Percentiles rank a stretch among this genome's conserved stretches.
These are phyloP conservation scores for Catagonus wagneri DNA, from an alignment of 2,113 vertebrate genomes.

Conservation along the genomic window DNA sequence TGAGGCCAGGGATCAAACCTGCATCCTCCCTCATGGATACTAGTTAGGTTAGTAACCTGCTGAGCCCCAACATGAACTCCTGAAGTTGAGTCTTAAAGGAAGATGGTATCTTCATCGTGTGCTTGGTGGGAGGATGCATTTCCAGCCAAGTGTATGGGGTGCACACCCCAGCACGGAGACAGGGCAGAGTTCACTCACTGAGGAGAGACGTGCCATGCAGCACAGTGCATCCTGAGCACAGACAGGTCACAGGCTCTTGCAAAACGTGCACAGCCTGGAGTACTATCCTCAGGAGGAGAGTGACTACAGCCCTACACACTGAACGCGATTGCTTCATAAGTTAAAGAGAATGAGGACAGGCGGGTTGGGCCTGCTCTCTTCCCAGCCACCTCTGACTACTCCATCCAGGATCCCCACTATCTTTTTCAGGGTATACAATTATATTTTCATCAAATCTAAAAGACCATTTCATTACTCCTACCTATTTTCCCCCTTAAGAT, in stretches of 20 bases:
- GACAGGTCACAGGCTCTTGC: fast-evolving
- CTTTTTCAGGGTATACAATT: neutral
- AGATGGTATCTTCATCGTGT: neutral
- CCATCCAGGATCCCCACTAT: neutral
- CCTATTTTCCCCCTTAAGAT: neutral
- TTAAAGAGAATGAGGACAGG: neutral
- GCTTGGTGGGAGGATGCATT: neutral
- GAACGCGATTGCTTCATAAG: neutral
- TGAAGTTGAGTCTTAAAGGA: neutral
- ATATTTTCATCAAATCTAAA: neutral
- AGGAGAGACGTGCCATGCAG: fast-evolving
- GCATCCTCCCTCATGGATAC: too few species aligned
- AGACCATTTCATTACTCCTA: neutral
- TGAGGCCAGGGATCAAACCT: too few species aligned
- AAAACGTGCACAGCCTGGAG: neutral
- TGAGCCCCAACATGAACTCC: too few species aligned
- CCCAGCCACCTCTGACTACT: neutral
- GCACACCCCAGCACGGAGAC: fast-evolving
- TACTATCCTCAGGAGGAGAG: neutral
- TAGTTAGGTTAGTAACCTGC: too few species aligned
- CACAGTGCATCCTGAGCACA: neutral
- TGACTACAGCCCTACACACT: neutral
- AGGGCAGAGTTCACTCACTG: neutral
- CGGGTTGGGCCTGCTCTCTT: neutral
- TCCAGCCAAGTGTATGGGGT: neutral